Evolutionary conservation across 2,113 vertebrate genomes (phyloP).

Genomic region (Dendropsophus ebraccatus): DNA sequence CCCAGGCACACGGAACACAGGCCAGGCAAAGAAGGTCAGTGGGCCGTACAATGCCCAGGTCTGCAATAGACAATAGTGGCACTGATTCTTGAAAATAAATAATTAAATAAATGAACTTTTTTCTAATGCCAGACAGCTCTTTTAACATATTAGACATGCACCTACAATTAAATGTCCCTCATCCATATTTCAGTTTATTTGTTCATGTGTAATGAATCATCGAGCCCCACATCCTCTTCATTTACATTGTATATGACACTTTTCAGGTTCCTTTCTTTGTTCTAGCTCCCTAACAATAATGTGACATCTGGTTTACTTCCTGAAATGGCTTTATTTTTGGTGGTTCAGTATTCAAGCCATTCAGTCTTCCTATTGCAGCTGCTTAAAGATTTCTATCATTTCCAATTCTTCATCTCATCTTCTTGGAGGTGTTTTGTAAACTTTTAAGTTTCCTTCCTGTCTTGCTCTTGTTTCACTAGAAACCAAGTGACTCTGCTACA

Average conservation of each 20-base stretch:
- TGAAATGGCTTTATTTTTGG: neutral
- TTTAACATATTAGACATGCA: no score
- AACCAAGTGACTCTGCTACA: no score
- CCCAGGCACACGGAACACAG: no score
- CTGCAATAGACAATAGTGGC: neutral
- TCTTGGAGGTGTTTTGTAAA: neutral
- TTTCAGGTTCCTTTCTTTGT: slow-evolving; percentile 16
- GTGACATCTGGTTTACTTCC: neutral
- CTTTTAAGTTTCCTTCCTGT: neutral
- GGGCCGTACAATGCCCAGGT: no score
- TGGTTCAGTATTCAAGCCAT: neutral
- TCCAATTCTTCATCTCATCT: neutral
- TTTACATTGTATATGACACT: neutral
- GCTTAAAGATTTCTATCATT: neutral
- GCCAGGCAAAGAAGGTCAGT: no score
- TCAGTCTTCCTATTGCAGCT: neutral
- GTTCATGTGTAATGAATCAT: neutral
- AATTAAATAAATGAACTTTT: no score
- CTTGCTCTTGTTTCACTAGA: neutral
- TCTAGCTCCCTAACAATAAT: neutral
- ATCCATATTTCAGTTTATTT: neutral
- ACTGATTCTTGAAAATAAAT: neutral
- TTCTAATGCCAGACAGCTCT: no score
- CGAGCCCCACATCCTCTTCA: neutral
- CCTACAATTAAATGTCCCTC: no score